Evolutionary conservation across 2,797 vertebrate species (phyloP).

Genomic region (Smutsia temminckii): DNA sequence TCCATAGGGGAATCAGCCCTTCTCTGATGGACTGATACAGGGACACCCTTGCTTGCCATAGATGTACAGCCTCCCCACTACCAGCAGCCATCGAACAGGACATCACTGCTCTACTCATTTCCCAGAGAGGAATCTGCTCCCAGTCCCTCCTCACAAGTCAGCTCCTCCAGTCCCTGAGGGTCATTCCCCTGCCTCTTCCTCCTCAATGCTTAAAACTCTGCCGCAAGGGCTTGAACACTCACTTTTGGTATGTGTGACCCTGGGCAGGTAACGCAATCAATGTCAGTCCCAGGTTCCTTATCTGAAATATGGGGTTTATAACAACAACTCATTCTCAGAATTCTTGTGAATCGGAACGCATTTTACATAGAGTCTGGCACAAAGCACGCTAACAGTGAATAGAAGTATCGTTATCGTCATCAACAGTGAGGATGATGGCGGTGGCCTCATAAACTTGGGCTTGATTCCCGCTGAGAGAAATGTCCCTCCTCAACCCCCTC

Average conservation of each 20-base stretch:
- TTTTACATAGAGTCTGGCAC: not conserved
- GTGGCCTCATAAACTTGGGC: not conserved
- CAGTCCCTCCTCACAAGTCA: not conserved
- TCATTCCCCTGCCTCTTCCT: not conserved
- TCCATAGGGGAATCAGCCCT: not conserved
- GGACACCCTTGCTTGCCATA: not conserved
- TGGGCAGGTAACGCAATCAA: constrained; percentile 44
- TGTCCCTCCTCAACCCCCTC: not conserved
- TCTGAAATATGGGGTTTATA: not conserved
- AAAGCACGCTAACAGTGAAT: not conserved
- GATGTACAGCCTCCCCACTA: not conserved
- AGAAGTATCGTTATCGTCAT: not conserved
- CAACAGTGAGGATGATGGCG: not conserved
- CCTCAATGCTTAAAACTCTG: not conserved
- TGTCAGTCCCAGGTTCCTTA: not conserved
- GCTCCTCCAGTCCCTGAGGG: too few relatives aligned
- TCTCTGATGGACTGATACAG: not conserved
- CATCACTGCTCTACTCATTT: not conserved
- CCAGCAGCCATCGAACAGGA: not conserved
- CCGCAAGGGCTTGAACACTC: not conserved
- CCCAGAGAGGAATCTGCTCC: not conserved
- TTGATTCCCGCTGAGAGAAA: not conserved
- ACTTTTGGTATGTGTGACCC: constrained; percentile 30
- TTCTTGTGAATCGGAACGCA: not conserved
- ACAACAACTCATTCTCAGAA: not conserved